These are phyloP conservation scores for Lutraria lutraria DNA, from an alignment of 2,888 invertebrate species.

Conservation along the genomic window DNA sequence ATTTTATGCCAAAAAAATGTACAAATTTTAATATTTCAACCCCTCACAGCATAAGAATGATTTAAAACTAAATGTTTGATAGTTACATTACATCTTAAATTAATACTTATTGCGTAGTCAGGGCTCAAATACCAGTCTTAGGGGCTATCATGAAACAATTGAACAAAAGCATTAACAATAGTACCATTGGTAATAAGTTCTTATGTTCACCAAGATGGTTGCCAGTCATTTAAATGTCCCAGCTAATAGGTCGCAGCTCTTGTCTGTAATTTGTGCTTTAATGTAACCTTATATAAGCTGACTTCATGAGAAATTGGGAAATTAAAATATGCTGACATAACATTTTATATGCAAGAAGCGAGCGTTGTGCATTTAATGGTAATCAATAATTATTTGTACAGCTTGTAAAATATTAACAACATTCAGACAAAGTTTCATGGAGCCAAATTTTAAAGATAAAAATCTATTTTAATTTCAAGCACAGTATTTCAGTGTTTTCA, in stretches of 20 bases:
- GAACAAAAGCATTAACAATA: slow-evolving; percentile 1
- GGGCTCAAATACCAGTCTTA: slow-evolving; percentile 35
- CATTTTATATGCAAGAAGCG: neutral
- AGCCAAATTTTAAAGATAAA: neutral
- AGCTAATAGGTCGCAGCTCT: neutral
- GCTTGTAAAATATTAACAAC: neutral
- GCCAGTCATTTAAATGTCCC: neutral
- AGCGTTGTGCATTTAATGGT: neutral
- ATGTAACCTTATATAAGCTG: neutral
- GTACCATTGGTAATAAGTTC: neutral
- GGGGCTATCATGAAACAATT: slow-evolving; percentile 40
- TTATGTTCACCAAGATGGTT: neutral
- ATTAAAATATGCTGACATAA: neutral
- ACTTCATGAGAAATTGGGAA: neutral
- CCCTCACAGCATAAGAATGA: neutral
- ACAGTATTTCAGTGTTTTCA: too few relatives aligned
- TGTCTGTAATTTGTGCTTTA: slow-evolving; percentile 4
- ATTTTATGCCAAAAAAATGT: neutral
- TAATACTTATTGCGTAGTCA: slow-evolving; percentile 12
- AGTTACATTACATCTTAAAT: slow-evolving; percentile 4
- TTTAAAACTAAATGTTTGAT: neutral
- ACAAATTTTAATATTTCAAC: neutral
- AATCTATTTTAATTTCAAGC: too few relatives aligned
- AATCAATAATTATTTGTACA: neutral
- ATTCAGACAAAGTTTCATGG: neutral